phyloP scores from a whole-genome alignment of 2,113 vertebrate genomes.

The Phalacrocorax brasilianus region DNA sequence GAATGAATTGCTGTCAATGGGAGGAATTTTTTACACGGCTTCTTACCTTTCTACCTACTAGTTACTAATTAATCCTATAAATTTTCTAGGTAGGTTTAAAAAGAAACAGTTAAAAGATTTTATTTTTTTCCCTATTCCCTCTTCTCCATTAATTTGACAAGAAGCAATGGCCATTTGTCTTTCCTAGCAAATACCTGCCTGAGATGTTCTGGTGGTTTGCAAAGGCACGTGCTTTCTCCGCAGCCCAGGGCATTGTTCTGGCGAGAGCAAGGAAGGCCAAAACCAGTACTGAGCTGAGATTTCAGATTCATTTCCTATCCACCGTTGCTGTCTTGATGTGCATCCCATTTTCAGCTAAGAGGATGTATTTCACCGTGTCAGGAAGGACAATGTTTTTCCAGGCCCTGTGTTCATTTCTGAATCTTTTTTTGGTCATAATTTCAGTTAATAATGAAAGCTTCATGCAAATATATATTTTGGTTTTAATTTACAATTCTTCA shows the following conservation, averaged over 20 bases:
- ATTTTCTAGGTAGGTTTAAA: not conserved
- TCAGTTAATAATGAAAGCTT: not conserved
- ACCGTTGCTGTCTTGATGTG: not conserved
- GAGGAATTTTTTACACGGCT: not conserved
- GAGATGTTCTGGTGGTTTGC: slow-evolving; percentile 23
- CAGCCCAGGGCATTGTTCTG: slow-evolving; percentile 38
- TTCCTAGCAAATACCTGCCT: slow-evolving; percentile 1
- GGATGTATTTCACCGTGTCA: slow-evolving; percentile 46
- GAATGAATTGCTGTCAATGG: not conserved
- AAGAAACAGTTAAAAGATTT: not conserved
- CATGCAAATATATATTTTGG: not conserved
- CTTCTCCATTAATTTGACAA: not conserved
- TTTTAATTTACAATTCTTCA: not conserved
- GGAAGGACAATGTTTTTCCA: not conserved
- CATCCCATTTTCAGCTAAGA: not conserved
- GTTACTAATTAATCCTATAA: not conserved
- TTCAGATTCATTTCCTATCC: slow-evolving; percentile 4
- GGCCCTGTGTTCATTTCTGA: not conserved
- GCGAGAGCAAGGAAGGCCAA: not conserved
- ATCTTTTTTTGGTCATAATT: not conserved
- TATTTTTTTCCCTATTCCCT: not conserved
- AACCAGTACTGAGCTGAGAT: slow-evolving; percentile 5
- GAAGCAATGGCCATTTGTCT: not conserved
- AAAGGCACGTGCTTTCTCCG: not conserved
- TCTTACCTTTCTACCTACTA: not conserved